phyloP scores from a whole-genome alignment of 2,888 invertebrate genomes.

The Vesta saturnalis region DNA sequence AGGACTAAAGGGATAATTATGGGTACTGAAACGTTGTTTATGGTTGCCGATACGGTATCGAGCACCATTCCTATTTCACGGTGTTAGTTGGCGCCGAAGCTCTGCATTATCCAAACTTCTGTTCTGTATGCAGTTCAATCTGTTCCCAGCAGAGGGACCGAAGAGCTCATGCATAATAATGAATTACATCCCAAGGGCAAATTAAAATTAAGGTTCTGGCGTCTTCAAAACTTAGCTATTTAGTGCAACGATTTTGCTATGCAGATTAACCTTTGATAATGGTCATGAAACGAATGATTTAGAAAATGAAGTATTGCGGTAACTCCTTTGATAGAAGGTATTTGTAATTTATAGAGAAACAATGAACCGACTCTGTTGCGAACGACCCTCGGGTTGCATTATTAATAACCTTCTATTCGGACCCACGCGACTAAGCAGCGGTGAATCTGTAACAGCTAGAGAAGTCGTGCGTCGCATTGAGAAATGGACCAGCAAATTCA shows the following conservation, averaged over 20 bases:
- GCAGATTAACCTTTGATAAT: conserved; percentile 56
- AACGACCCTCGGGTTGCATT: conserved; percentile 50
- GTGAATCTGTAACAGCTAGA: conserved; percentile 49
- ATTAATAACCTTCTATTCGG: conserved; percentile 50
- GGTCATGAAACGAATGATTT: conserved; percentile 23
- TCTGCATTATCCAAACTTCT: conserved; percentile 59
- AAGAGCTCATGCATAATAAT: conserved; percentile 65
- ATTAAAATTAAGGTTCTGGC: conserved; percentile 64
- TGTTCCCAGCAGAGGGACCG: conserved; percentile 57
- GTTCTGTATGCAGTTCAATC: conserved; percentile 62
- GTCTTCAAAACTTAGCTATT: conserved; percentile 64
- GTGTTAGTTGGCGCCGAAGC: conserved; percentile 48
- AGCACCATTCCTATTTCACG: conserved; percentile 53
- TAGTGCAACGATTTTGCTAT: conserved; percentile 63
- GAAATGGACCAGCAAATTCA: conserved; percentile 58
- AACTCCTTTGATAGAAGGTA: conserved; percentile 19
- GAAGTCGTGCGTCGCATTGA: conserved; percentile 51
- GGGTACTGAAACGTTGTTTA: conserved; percentile 35
- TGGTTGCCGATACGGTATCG: conserved; percentile 41
- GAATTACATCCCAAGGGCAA: conserved; percentile 64
- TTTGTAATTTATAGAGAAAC: conserved; percentile 19
- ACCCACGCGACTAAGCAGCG: conserved; percentile 46
- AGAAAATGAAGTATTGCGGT: not conserved
- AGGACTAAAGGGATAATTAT: conserved; percentile 43
- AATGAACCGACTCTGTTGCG: conserved; percentile 23